These are phyloP conservation scores for Vollenhovia emeryi DNA, from an alignment of 1,140 invertebrate species.

Conservation along the genomic window DNA sequence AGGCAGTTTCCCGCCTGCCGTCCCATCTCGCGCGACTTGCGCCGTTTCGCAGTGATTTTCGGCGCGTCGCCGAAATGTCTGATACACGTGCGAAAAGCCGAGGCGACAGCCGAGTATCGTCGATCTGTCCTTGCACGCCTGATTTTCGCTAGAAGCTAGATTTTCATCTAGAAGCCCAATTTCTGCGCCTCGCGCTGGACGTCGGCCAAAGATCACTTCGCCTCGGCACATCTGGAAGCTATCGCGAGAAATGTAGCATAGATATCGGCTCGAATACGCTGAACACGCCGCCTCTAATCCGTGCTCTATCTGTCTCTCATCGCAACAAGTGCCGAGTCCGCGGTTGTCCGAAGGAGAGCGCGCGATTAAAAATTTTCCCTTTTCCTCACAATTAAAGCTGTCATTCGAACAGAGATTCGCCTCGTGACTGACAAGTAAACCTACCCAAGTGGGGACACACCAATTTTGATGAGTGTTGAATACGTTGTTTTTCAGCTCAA, in stretches of 20 bases:
- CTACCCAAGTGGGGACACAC: no score
- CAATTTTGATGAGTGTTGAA: no score
- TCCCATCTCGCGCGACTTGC: neutral
- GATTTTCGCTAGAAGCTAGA: conserved; percentile 5
- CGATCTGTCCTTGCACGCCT: neutral
- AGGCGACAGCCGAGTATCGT: neutral
- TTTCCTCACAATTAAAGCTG: neutral
- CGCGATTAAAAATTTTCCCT: neutral
- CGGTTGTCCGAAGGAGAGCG: neutral
- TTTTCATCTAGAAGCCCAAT: conserved; percentile 36
- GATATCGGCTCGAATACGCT: neutral
- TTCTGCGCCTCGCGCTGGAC: neutral
- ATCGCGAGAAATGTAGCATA: conserved; percentile 30
- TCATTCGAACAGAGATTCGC: neutral
- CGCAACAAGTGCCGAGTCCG: conserved; percentile 35
- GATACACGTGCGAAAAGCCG: no score
- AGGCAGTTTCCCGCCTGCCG: neutral
- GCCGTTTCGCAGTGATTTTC: neutral
- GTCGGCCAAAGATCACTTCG: conserved; percentile 40
- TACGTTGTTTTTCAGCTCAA: no score
- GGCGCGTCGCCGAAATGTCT: neutral
- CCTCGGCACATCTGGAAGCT: conserved; percentile 25
- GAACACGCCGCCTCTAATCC: conserved; percentile 10
- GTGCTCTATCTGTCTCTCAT: conserved; percentile 10
- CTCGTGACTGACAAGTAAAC: no score